Base-by-base conservation (phyloP, 30 jellyfish, hydroid and myxozoan genomes). In the Aurelia aurita complex sp. Pacific region DNA sequence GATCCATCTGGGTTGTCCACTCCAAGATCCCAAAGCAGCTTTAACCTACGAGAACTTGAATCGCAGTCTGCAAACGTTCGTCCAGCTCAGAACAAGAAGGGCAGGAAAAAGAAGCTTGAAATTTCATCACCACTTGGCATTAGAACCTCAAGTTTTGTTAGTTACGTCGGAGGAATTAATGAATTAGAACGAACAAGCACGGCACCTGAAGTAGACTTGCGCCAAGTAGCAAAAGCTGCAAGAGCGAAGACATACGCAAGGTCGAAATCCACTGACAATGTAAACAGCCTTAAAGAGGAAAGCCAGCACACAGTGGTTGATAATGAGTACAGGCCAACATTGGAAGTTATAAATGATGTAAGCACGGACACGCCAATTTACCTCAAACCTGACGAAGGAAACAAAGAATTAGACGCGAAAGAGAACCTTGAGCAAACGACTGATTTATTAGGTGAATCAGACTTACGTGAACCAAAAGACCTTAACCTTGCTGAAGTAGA, bases 131-230 rank as follows among this genome's bases (percentile, higher is more conserved):
- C 96, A 29, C 79, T 87, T 36, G 90, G 90, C 19, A 66, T 76
- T 6, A 61, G 91, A 55, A 69, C 96, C 5, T 79, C 88, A 51
- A 87, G 96, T 71, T 87, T 87, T 36, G 85, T 79, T 8, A 87
- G 96, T 60, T 87, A 87, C 75, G 88, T 87, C 10, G 96, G 96
- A 7, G 96, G 96, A 4, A 84, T 84, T 82, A 61, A 40, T 19
- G 74, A 84, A 55, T 84, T 84, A 11, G 87, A 84, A 52, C 50
- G 93, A 53, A 84, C 93, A 7, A 73, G 78, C 46, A 84, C 93
- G 38, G 93, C 93, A 50, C 93, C 93, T 23, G 93, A 77, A 64
- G 14, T 84, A 2, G 93, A 84, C 9, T 75, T 84, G 36, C 66
- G 77, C 35, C 81, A 84, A 60, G 38, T 77, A 6, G 93, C 93